A percentile compares a stretch with the other conserved stretches of the same genome.
phyloP scores from a whole-genome alignment of 2,888 invertebrate species.

The Choristoneura rosaceana region DNA sequence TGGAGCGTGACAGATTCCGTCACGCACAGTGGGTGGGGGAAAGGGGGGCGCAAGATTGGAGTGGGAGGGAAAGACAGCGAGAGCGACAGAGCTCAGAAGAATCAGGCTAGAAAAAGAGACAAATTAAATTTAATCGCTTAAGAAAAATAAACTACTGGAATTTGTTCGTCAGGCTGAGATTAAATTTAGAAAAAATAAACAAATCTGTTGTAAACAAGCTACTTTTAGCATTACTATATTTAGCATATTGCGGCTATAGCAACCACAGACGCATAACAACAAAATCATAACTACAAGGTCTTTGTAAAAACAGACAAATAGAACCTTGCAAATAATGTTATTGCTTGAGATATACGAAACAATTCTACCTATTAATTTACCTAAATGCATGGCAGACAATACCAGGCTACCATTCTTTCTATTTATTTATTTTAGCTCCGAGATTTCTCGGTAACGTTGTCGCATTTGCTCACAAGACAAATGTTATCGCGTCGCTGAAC shows the following conservation, averaged over 20 bases:
- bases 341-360: slow-evolving; percentile 43
- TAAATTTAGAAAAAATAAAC: no score
- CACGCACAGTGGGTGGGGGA: slow-evolving; percentile 61
- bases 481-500: no score
- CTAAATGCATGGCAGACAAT: slow-evolving; percentile 64
- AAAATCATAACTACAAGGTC: background rate
- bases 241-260: no score
- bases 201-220: no score
- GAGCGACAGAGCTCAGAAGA: background rate
- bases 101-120: background rate
- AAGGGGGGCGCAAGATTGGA: slow-evolving; percentile 45
- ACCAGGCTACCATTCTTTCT: slow-evolving; percentile 58
- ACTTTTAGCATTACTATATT: no score
- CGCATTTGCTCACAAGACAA: slow-evolving; percentile 8
- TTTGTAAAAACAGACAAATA: background rate
- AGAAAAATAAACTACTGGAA: background rate
- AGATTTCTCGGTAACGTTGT: slow-evolving; percentile 12
- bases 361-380: slow-evolving; percentile 66
- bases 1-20: slow-evolving; percentile 79
- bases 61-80: slow-evolving; percentile 39
- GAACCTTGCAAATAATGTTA: background rate
- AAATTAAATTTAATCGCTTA: background rate
- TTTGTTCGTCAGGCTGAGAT: no score
- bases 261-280: background rate
- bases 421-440: slow-evolving; percentile 53